Evolutionary conservation across 2,888 invertebrate genomes (phyloP).

Genomic region (Rhogogaster chlorosoma): DNA sequence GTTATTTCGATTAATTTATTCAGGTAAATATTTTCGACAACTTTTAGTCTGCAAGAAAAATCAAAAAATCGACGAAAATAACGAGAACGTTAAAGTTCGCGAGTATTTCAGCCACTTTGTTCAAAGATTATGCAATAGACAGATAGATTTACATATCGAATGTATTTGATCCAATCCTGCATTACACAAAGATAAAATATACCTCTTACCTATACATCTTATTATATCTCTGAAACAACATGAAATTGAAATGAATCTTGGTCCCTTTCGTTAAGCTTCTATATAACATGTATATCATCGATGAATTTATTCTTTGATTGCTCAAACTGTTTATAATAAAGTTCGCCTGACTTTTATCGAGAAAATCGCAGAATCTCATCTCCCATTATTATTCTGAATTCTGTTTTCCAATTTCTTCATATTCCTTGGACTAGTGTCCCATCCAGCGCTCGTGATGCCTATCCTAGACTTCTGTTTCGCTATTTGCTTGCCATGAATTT

Average conservation of each 20-base stretch:
- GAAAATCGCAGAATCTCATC: constrained; percentile 39
- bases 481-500: constrained; percentile 70
- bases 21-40: background rate
- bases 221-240: background rate
- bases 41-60: background rate
- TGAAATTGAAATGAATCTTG: background rate
- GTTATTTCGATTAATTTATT: background rate
- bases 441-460: constrained; percentile 57
- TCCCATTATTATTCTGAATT: constrained; percentile 45
- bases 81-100: background rate
- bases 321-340: background rate
- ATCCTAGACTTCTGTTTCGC: constrained; percentile 62
- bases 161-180: background rate
- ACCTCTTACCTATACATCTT: background rate
- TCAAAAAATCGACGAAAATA: background rate
- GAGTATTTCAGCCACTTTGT: background rate
- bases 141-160: background rate
- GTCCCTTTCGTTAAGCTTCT: background rate
- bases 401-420: constrained; percentile 59
- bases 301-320: background rate
- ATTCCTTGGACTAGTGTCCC: constrained; percentile 61
- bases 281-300: background rate
- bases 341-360: background rate
- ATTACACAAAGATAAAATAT: background rate
- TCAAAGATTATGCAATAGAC: constrained; percentile 4